Percentiles rank a stretch among this genome's conserved stretches.
phyloP scores from a whole-genome alignment of 2,797 vertebrate genomes.

The Picus viridis region DNA sequence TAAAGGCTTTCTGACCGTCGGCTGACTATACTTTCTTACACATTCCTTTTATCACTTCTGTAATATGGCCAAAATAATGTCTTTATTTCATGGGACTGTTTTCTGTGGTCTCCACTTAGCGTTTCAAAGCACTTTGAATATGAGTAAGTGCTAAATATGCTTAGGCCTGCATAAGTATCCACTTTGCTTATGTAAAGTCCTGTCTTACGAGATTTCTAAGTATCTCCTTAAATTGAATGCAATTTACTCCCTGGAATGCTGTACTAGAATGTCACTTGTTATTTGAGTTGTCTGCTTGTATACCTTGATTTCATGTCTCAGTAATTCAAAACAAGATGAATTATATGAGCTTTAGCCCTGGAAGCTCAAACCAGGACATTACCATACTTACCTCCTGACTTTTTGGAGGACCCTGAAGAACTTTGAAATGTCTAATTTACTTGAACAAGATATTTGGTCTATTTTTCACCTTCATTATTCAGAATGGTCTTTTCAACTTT shows the following conservation, averaged over 20 bases:
- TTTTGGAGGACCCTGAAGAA: neutral
- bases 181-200: neutral
- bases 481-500: neutral
- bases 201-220: neutral
- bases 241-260: neutral
- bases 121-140: neutral
- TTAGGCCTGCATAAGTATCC: neutral
- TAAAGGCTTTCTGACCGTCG: neutral
- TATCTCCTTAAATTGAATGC: neutral
- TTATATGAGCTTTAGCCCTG: neutral
- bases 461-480: neutral
- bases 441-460: neutral
- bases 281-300: neutral
- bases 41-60: neutral
- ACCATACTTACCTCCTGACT: neutral
- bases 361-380: too few relatives aligned
- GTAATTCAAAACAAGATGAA: neutral
- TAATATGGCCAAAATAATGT: neutral
- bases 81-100: neutral
- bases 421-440: neutral
- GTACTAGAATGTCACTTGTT: neutral
- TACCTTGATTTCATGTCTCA: neutral
- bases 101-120: neutral
- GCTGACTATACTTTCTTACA: neutral
- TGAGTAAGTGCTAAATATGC: neutral